phyloP scores from a whole-genome alignment of 2,888 invertebrate genomes.

The Myopa tessellatipennis region DNA sequence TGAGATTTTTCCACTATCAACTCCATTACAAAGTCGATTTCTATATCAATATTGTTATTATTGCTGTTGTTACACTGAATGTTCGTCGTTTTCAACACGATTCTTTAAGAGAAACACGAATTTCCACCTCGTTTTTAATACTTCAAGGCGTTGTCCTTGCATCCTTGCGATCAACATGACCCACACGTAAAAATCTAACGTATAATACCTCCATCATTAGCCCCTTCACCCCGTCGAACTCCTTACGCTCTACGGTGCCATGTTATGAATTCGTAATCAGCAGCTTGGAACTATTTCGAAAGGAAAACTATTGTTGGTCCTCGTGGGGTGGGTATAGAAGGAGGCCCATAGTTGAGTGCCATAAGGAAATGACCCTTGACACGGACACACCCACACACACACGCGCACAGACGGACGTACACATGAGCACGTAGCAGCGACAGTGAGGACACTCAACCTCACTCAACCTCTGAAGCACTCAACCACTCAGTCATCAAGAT shows the following conservation, averaged over 20 bases:
- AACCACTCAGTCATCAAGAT: constrained; percentile 29
- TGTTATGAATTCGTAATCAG: constrained; percentile 35
- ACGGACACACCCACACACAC: constrained; percentile 10
- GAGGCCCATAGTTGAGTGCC: constrained; percentile 24
- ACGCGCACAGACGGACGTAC: not conserved
- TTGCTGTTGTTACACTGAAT: too few relatives aligned
- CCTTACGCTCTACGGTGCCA: not conserved
- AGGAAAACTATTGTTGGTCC: constrained; percentile 11
- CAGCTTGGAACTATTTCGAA: not conserved
- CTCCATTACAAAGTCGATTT: too few relatives aligned
- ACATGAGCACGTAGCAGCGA: not conserved
- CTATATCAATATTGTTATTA: too few relatives aligned
- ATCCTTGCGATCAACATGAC: too few relatives aligned
- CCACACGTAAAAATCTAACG: too few relatives aligned
- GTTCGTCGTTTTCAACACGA: too few relatives aligned
- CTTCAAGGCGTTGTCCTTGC: too few relatives aligned
- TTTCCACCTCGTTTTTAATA: too few relatives aligned
- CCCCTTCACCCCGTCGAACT: not conserved
- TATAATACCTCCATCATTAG: not conserved
- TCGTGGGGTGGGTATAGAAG: not conserved
- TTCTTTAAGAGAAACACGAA: too few relatives aligned
- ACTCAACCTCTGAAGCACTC: constrained; percentile 1
- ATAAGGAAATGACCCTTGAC: constrained; percentile 32
- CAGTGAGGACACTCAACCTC: not conserved
- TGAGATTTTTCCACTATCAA: too few relatives aligned